A percentile compares a stretch with the other conserved stretches of the same genome.
Evolutionary conservation across 1,140 invertebrate genomes (phyloP).

Genomic region (Bemisia tabaci): DNA sequence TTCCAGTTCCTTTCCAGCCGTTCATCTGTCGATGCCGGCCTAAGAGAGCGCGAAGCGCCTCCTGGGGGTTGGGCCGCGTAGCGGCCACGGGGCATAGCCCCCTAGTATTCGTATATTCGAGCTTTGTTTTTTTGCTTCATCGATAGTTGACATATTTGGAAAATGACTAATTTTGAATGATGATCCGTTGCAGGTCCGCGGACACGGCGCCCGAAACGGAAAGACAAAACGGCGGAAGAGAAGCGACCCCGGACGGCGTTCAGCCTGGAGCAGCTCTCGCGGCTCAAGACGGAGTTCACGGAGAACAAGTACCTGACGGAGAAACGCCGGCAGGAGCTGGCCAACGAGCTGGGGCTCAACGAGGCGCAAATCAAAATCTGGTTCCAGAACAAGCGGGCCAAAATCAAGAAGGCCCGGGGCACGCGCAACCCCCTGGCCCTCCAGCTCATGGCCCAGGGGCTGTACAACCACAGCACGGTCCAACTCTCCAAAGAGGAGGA

Average conservation of each 20-base stretch:
- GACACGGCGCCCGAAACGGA: constrained; percentile 62
- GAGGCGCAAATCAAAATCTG: constrained; percentile 99
- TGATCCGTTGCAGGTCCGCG: constrained; percentile 74
- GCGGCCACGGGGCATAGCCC: too few relatives aligned
- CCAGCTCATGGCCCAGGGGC: constrained; percentile 88
- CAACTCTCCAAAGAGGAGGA: constrained; percentile 68
- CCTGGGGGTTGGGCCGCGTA: too few relatives aligned
- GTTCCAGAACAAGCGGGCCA: constrained; percentile 97
- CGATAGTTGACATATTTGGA: too few relatives aligned
- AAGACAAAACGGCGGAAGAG: constrained; percentile 54
- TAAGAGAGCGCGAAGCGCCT: too few relatives aligned
- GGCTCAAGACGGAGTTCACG: constrained; percentile 87
- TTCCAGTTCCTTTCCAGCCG: too few relatives aligned
- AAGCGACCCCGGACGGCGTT: constrained; percentile 96
- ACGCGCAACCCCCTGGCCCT: constrained; percentile 78
- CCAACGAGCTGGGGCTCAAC: constrained; percentile 80
- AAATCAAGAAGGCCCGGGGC: constrained; percentile 90
- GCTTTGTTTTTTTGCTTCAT: too few relatives aligned
- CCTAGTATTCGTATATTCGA: too few relatives aligned
- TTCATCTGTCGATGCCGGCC: too few relatives aligned
- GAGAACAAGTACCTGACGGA: constrained; percentile 94
- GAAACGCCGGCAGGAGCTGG: constrained; percentile 76
- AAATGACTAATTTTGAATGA: too few relatives aligned
- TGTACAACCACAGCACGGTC: constrained; percentile 84
- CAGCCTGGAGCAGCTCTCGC: constrained; percentile 82